Evolutionary conservation across 2,113 vertebrate genomes (phyloP), one percentile per base, ranked within the genome.

Genomic region (Cyanistes caeruleus): DNA sequence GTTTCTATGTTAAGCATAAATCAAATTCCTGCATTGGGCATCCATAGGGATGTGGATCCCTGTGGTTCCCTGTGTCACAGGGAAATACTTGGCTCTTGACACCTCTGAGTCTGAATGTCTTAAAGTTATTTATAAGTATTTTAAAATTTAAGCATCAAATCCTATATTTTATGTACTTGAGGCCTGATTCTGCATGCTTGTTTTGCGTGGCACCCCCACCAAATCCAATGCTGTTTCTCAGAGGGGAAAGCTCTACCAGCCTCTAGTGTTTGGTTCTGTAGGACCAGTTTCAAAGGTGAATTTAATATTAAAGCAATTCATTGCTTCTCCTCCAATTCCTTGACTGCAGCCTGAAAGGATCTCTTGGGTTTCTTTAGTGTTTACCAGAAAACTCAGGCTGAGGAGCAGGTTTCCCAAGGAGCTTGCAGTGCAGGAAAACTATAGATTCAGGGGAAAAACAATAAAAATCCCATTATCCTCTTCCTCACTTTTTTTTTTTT

Each of bases 51-150:
- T 55, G 65, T 37, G 63, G 46, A 10, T 77, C 84, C 59, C 44
- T 25, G 41, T 8, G 11, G n/a, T 62, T 91, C 90, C 64, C 63
- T 1, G 5, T 59, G 79, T n/a, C 70, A 63, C 55, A 83, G 84
- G 74, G 84, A 77, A 72, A 30, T 55, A 15, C 59, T 33, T 2
- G 11, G 80, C 89, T 82, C 23, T 48, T 10, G 62, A 20, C 11
- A 2, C 74, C 82, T 94, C 87, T 93, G 87, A 95, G 84, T 62
- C 83, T 84, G 93, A 92, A 84, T 95, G 90, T 96, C 92, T 93
- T 67, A 93, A 95, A 96, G 44, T 97, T 96, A 96, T 94, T 97
- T 90, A 88, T 92, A 74, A 77, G 70, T 82, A 82, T 75, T 84
- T 93, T 94, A 46, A 44, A 84, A 64, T 84, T 27, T 27, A 89